phyloP scores from a whole-genome alignment of 2,113 vertebrate species.

The Tragulus kanchil region DNA sequence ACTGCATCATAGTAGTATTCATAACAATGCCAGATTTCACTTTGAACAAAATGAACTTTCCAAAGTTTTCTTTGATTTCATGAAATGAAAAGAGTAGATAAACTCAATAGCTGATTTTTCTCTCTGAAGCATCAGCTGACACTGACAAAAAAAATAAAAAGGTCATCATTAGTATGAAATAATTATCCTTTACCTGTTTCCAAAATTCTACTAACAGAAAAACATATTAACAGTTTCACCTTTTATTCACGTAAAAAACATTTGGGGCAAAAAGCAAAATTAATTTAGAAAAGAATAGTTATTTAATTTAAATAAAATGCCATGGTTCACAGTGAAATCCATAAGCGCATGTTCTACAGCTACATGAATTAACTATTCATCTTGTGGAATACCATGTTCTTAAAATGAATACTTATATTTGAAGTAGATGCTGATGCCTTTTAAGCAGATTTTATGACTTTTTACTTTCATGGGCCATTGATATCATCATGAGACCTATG shows the following conservation, averaged over 20 bases:
- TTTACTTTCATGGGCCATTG: not conserved
- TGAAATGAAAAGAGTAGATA: not conserved
- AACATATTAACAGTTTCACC: not conserved
- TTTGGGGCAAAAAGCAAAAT: not conserved
- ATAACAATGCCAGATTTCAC: not conserved
- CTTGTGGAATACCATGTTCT: not conserved
- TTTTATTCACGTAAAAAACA: not conserved
- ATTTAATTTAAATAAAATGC: not conserved
- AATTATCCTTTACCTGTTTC: not conserved
- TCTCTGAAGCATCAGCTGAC: not conserved
- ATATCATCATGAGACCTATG: not conserved
- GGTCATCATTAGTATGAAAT: not conserved
- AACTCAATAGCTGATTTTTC: not conserved
- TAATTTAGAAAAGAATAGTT: not conserved
- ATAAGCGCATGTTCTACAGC: not conserved
- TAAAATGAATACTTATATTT: not conserved
- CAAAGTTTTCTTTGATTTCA: not conserved
- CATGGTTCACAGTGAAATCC: not conserved
- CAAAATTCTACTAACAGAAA: not conserved
- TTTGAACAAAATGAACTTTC: not conserved
- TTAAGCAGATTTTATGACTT: not conserved
- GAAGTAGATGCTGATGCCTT: not conserved
- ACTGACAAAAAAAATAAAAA: constrained; percentile 16
- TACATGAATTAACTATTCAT: not conserved
- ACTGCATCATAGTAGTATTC: not conserved